phyloP scores from a whole-genome alignment of 2,888 invertebrate species.

The Perizoma flavofasciatum region DNA sequence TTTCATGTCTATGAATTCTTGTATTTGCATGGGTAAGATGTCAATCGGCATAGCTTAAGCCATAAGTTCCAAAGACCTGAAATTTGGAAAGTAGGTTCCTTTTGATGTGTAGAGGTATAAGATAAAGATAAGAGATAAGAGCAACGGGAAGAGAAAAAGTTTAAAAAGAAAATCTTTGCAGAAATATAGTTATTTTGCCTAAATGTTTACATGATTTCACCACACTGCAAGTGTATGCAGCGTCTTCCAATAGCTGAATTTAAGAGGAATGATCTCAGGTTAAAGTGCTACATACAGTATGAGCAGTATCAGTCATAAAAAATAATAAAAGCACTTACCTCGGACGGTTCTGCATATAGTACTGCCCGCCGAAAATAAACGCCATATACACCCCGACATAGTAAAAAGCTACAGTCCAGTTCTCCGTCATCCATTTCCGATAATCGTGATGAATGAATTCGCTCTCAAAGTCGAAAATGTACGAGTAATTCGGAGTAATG shows the following conservation, averaged over 20 bases:
- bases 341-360: conserved; percentile 96
- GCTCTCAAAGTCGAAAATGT: conserved; percentile 97
- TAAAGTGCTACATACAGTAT: neutral
- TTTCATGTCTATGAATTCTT: too few relatives aligned
- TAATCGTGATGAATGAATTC: conserved; percentile 95
- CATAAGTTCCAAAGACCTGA: too few relatives aligned
- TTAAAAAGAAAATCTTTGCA: neutral
- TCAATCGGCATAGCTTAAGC: too few relatives aligned
- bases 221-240: neutral
- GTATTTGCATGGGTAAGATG: too few relatives aligned
- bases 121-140: too few relatives aligned
- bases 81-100: too few relatives aligned
- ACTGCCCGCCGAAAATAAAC: conserved; percentile 96
- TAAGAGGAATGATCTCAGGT: conserved; percentile 8
- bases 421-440: conserved; percentile 97
- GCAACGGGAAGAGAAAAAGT: too few relatives aligned
- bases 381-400: conserved; percentile 95
- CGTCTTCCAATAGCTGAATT: neutral
- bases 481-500: conserved; percentile 94
- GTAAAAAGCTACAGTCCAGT: conserved; percentile 98
- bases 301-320: neutral
- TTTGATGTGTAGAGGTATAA: too few relatives aligned
- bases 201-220: conserved; percentile 15
- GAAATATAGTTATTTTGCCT: neutral
- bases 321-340: conserved; percentile 74